Base-by-base conservation (phyloP, 2,888 invertebrate species). In the Bursaphelenchus okinawaensis region DNA sequence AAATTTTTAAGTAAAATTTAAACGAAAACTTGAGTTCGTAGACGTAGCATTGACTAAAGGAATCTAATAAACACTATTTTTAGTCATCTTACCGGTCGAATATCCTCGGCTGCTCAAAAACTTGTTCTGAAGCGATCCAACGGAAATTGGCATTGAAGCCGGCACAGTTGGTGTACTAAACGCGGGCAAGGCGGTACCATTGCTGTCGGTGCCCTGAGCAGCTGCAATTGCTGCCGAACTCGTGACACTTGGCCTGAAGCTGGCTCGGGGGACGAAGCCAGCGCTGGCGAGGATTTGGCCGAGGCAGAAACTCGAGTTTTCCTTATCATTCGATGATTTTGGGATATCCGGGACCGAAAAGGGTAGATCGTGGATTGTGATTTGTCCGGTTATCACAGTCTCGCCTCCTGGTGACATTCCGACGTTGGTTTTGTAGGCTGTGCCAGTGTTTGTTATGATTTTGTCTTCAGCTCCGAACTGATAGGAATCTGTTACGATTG, bases 221-320 rank as follows among this genome's bases (percentile, higher is more conserved):
- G 52, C 50, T n/a, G 67, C 51, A 28, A 51, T 50, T 20, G 65
- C 55, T 26, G 65, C 55, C 28, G 66, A 0, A 28, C 66, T 27
- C 20, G 65, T 16, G 52, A 59, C 60, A 20, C 50, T 67, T 28
- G 76, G 76, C 16, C 72, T 65, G 59, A 70, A 78, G 19, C 72
- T 74, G 31, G 76, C 76, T n/a, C 74, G 65, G 16, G 77, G 75
- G 19, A 77, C 70, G 62, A 69, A 77, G n/a, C 78, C 78, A 55
- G 64, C 68, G 28, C 67, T 63, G 23, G 72, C 66, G 29, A 78
- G 69, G 4, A 76, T 65, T 27, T 68, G 64, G 1, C 69, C 69
- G 28, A 69, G 52, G 23, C 52, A 52, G 40, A 70, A 67, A 23
- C 66, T 54, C 24, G 50, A 28, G 22, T 60, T 59, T n/a, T 23